These are phyloP conservation scores for Dinoponera quadriceps DNA, from an alignment of 1,140 invertebrate species.

Conservation along the genomic window DNA sequence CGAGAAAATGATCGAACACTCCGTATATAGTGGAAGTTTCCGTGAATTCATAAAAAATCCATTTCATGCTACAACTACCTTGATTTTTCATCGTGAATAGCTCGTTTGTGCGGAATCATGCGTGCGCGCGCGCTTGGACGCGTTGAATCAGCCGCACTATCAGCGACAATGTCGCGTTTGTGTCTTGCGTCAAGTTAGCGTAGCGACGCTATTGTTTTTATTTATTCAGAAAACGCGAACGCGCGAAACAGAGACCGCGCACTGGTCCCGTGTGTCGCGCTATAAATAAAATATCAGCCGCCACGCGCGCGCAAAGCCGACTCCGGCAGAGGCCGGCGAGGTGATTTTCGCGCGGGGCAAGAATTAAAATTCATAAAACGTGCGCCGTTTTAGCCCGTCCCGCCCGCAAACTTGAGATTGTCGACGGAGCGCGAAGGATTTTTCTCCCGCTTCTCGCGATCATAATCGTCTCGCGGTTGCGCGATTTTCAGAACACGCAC, in stretches of 20 bases:
- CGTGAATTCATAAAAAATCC: too few species aligned
- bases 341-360: constrained; percentile 9
- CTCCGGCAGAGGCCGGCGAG: constrained; percentile 20
- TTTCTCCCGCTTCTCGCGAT: not conserved
- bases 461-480: too few species aligned
- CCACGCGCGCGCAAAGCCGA: constrained; percentile 13
- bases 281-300: constrained; percentile 63
- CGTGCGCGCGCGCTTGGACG: not conserved
- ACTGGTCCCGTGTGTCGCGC: constrained; percentile 1
- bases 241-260: not conserved
- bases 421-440: not conserved
- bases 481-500: too few species aligned
- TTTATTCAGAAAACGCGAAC: constrained; percentile 43
- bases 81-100: not conserved
- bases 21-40: too few species aligned
- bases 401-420: constrained; percentile 4
- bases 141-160: constrained; percentile 3
- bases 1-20: too few species aligned
- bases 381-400: not conserved
- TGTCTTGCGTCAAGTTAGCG: not conserved
- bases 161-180: not conserved
- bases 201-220: constrained; percentile 24
- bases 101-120: not conserved
- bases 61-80: too few species aligned
- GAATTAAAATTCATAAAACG: constrained; percentile 67